These are phyloP conservation scores for Leptopilina drosophilae DNA, from an alignment of 2,888 invertebrate genomes.

Conservation along the genomic window DNA sequence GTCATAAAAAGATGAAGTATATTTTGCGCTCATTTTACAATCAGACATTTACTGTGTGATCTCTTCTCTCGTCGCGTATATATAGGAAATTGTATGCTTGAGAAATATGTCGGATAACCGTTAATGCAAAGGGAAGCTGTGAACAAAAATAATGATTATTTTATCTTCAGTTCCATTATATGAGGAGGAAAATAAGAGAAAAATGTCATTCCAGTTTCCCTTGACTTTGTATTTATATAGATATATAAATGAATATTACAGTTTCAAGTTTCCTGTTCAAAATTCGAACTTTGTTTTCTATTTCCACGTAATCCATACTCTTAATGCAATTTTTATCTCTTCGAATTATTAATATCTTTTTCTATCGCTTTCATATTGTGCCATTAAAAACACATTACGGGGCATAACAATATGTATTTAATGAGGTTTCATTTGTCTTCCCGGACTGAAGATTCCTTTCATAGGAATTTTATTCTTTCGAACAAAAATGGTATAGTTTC, in stretches of 20 bases:
- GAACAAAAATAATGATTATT: constrained; percentile 22
- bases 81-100: constrained; percentile 22
- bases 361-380: too few relatives aligned
- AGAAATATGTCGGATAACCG: constrained; percentile 40
- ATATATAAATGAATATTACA: too few relatives aligned
- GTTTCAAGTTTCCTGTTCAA: too few relatives aligned
- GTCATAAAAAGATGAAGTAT: not conserved
- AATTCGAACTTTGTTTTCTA: too few relatives aligned
- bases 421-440: too few relatives aligned
- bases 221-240: not conserved
- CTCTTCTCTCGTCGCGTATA: not conserved
- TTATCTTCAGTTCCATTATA: constrained; percentile 24
- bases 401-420: too few relatives aligned
- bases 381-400: not conserved
- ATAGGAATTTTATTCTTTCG: too few relatives aligned
- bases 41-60: not conserved
- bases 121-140: constrained; percentile 35
- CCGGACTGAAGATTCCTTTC: too few relatives aligned
- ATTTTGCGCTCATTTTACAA: not conserved
- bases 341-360: too few relatives aligned
- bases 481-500: too few relatives aligned
- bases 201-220: constrained; percentile 10
- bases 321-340: too few relatives aligned
- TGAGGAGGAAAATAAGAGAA: not conserved
- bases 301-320: too few relatives aligned